phyloP scores from a whole-genome alignment of 35 echinoderm and acorn worm species.

The Acanthaster planci region DNA sequence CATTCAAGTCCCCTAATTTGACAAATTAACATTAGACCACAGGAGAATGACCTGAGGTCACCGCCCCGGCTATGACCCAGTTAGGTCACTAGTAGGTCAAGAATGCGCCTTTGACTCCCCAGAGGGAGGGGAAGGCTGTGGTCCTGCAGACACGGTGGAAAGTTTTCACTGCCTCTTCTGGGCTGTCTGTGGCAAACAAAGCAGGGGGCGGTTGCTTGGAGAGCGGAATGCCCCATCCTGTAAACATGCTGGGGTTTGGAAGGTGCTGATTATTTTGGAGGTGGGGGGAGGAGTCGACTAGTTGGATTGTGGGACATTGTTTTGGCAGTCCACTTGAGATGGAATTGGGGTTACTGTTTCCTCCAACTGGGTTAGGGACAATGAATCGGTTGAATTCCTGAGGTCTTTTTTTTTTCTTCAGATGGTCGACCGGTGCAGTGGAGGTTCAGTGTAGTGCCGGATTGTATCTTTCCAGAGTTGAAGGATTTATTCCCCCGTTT shows the following conservation, averaged over 20 bases:
- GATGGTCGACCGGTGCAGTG: too few relatives aligned
- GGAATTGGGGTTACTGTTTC: neutral
- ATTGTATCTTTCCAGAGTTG: too few relatives aligned
- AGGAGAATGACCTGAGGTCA: constrained; percentile 20
- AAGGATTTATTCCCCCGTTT: too few relatives aligned
- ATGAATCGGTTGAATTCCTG: too few relatives aligned
- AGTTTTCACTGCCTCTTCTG: too few relatives aligned
- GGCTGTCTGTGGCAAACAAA: neutral
- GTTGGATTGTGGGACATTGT: neutral
- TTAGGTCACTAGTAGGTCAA: constrained; percentile 25
- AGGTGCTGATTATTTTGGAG: neutral
- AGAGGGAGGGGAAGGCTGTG: neutral
- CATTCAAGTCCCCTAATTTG: neutral
- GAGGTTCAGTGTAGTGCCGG: too few relatives aligned
- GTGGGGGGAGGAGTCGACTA: too few relatives aligned
- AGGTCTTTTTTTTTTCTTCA: too few relatives aligned
- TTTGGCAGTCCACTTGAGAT: neutral
- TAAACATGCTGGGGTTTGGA: neutral
- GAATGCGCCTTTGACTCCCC: neutral
- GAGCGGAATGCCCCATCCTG: neutral
- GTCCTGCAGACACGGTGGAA: too few relatives aligned
- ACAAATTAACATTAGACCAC: constrained; percentile 11
- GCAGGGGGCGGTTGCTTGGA: neutral
- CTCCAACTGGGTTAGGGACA: neutral
- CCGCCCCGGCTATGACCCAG: constrained; percentile 13